Evolutionary conservation across 2,888 invertebrate genomes (phyloP).

Genomic region (Diloba caeruleocephala): DNA sequence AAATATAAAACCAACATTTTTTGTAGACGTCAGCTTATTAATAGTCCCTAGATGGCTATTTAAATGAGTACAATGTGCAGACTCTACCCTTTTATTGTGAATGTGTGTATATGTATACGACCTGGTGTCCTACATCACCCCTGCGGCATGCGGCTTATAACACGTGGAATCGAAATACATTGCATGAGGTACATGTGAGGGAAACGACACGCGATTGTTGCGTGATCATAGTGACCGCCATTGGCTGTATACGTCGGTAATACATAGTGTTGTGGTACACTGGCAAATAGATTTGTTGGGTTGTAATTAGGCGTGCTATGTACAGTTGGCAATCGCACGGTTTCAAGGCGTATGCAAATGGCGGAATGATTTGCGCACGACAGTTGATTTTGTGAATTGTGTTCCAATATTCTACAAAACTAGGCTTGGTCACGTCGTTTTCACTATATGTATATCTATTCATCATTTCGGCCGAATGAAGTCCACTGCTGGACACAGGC

Average conservation of each 20-base stretch:
- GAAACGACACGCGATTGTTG: constrained; percentile 45
- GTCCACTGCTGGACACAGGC: too few species aligned
- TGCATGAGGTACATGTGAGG: constrained; percentile 33
- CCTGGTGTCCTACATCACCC: constrained; percentile 49
- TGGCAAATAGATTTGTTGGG: constrained; percentile 43
- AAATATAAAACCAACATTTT: constrained; percentile 20
- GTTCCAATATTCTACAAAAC: too few species aligned
- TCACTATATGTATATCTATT: too few species aligned
- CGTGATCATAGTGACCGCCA: constrained; percentile 38
- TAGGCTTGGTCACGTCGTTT: constrained; percentile 12
- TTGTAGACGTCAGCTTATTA: constrained; percentile 37
- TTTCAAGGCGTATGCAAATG: constrained; percentile 49
- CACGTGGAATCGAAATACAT: constrained; percentile 49
- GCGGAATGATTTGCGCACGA: constrained; percentile 44
- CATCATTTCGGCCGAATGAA: too few species aligned
- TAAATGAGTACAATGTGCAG: constrained; percentile 42
- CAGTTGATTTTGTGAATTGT: constrained; percentile 50
- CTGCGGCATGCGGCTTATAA: constrained; percentile 30
- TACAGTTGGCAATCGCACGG: constrained; percentile 38
- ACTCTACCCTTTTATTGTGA: constrained; percentile 41
- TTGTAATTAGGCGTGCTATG: constrained; percentile 48
- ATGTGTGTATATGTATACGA: constrained; percentile 29
- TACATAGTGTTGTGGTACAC: constrained; percentile 39
- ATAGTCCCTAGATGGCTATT: constrained; percentile 50
- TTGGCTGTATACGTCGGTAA: constrained; percentile 38